Percentiles rank a stretch among this genome's conserved stretches.
Conservation (phyloP, 2,113 vertebrate species). For the Ctenodactylus gundi region DNA sequence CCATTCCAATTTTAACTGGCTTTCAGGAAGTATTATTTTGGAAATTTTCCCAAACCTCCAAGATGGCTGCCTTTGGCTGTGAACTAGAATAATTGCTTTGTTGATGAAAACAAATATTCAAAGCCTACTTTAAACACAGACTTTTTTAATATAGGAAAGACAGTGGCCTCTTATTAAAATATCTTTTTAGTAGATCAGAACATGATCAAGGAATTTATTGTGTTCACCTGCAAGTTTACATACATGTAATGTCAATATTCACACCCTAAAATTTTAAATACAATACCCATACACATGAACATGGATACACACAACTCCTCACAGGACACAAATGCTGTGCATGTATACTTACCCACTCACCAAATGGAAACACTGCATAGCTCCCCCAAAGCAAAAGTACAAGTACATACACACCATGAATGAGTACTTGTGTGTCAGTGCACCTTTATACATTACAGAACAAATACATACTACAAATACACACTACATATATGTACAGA, state of each 20-base stretch:
- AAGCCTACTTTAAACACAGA: slow-evolving; percentile 32
- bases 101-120: slow-evolving; percentile 59
- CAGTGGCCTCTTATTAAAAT: background rate
- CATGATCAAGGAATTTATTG: background rate
- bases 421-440: background rate
- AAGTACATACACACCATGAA: background rate
- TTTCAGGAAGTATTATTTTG: slow-evolving; percentile 58
- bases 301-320: background rate
- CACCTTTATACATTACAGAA: background rate
- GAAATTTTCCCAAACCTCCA: slow-evolving; percentile 33
- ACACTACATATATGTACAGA: background rate
- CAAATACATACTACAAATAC: background rate
- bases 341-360: fast-evolving
- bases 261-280: background rate
- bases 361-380: background rate
- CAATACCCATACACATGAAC: background rate
- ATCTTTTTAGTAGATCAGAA: slow-evolving; percentile 22
- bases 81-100: slow-evolving; percentile 45
- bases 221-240: background rate
- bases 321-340: background rate
- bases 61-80: slow-evolving; percentile 57
- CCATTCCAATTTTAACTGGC: slow-evolving; percentile 62
- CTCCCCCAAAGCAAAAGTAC: background rate
- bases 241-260: background rate
- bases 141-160: background rate